Conservation (phyloP, 64 coral and sea anemone genomes). For the Actinia tenebrosa region DNA sequence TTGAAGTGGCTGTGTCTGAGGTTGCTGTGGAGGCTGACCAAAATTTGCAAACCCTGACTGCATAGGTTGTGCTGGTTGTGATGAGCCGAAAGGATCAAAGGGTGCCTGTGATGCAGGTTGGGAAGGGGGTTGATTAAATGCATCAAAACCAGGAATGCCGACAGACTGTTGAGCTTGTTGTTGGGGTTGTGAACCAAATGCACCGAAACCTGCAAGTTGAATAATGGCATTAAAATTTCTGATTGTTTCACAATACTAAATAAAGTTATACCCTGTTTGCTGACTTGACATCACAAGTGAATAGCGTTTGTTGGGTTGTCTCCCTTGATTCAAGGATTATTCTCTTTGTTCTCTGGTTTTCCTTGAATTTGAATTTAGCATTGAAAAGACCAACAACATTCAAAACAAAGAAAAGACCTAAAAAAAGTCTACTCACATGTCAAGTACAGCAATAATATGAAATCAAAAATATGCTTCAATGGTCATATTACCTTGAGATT, state of each 20-base stretch:
- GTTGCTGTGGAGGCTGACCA: slow-evolving; percentile 30
- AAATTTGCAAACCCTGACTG: slow-evolving; percentile 62
- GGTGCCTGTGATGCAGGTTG: neutral
- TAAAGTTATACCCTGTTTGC: neutral
- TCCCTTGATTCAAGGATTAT: too few species aligned
- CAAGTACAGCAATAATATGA: too few species aligned
- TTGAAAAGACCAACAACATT: too few species aligned
- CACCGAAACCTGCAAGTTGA: neutral
- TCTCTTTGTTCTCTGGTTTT: too few species aligned
- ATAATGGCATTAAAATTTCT: neutral
- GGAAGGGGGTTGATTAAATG: slow-evolving; percentile 36
- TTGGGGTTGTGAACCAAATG: slow-evolving; percentile 44
- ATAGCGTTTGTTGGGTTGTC: too few species aligned
- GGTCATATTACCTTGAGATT: slow-evolving; percentile 31
- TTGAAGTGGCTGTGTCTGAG: slow-evolving; percentile 16
- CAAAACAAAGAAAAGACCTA: too few species aligned
- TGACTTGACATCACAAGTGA: neutral
- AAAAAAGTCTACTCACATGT: too few species aligned
- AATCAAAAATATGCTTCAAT: too few species aligned
- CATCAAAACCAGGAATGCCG: slow-evolving; percentile 55
- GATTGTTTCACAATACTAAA: neutral
- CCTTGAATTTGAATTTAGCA: too few species aligned
- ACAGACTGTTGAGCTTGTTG: slow-evolving; percentile 24
- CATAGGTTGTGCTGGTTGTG: slow-evolving; percentile 34
- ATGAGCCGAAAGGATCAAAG: slow-evolving; percentile 55